phyloP scores from a whole-genome alignment of 2,888 invertebrate species.

The Pecten maximus region DNA sequence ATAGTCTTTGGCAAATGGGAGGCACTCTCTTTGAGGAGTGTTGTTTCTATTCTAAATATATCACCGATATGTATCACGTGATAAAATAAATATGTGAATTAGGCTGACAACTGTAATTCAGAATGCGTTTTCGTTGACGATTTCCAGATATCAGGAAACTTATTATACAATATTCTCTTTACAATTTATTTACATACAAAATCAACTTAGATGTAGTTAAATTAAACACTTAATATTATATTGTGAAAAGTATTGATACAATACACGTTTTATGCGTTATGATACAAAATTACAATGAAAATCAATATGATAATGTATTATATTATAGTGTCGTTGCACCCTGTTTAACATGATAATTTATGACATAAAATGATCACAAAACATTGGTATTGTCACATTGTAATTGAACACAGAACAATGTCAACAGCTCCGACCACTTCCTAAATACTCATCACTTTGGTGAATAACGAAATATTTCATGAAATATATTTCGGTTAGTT shows the following conservation, averaged over 20 bases:
- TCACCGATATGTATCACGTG: constrained; percentile 33
- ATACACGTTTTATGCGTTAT: too few relatives aligned
- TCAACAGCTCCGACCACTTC: too few relatives aligned
- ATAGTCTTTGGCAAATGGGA: constrained; percentile 8
- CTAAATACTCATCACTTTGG: too few relatives aligned
- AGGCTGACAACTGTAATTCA: background rate
- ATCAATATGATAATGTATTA: too few relatives aligned
- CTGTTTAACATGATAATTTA: too few relatives aligned
- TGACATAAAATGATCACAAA: too few relatives aligned
- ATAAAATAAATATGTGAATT: background rate
- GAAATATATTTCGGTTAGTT: too few relatives aligned
- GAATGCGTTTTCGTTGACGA: constrained; percentile 8
- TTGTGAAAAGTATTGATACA: background rate
- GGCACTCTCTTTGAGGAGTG: constrained; percentile 11
- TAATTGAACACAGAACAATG: too few relatives aligned
- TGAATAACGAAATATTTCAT: too few relatives aligned
- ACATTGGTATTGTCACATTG: too few relatives aligned
- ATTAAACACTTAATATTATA: background rate
- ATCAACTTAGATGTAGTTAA: background rate
- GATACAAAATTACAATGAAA: too few relatives aligned
- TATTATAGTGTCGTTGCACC: too few relatives aligned
- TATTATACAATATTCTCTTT: background rate
- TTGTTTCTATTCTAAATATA: background rate
- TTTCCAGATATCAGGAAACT: background rate
- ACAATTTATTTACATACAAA: background rate